phyloP scores from a whole-genome alignment of 2,113 vertebrate species.

The Elanus axillaris region DNA sequence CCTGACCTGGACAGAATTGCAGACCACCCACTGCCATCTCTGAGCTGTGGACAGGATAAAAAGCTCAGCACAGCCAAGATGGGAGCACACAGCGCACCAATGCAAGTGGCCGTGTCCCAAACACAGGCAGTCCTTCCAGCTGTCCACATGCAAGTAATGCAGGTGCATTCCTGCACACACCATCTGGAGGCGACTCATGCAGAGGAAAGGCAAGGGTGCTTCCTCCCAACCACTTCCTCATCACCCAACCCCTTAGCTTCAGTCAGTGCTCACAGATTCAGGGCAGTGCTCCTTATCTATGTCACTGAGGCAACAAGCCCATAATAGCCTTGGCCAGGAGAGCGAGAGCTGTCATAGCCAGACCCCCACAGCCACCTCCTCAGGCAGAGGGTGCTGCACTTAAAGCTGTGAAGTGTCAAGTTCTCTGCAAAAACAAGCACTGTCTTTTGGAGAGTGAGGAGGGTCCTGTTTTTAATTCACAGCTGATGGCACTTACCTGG shows the following conservation, averaged over 20 bases:
- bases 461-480: not conserved
- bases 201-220: not conserved
- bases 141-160: not conserved
- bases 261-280: not conserved
- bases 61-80: not conserved
- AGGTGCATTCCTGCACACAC: too few species aligned
- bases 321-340: not conserved
- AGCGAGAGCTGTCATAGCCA: not conserved
- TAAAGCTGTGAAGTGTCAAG: not conserved
- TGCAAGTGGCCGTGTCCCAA: not conserved
- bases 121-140: not conserved
- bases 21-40: not conserved
- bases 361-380: not conserved
- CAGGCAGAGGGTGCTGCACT: not conserved
- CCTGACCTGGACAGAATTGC: not conserved
- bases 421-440: not conserved
- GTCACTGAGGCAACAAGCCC: not conserved
- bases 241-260: not conserved
- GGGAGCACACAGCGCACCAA: not conserved
- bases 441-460: not conserved
- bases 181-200: not conserved
- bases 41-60: not conserved
- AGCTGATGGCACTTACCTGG: not conserved
- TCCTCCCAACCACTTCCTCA: not conserved
- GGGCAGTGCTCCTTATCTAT: not conserved